These are phyloP conservation scores for Calypte anna DNA, from an alignment of 2,113 vertebrate genomes.

Conservation along the genomic window DNA sequence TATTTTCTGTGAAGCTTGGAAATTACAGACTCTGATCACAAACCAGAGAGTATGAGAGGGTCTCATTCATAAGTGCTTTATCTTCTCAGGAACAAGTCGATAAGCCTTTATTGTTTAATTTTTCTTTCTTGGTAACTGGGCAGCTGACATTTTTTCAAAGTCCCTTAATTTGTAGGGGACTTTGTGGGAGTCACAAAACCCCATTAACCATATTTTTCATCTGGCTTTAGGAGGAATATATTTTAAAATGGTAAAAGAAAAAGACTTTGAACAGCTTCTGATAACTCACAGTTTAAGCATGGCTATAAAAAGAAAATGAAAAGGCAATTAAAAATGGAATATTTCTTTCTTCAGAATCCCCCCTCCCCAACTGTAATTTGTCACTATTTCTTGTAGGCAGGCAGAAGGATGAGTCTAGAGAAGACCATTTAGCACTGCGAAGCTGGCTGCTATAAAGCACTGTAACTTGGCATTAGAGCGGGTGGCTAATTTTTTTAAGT, in stretches of 20 bases:
- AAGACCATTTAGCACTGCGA: conserved; percentile 31
- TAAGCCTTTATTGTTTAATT: conserved; percentile 73
- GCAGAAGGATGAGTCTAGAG: conserved; percentile 47
- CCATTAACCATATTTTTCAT: conserved; percentile 72
- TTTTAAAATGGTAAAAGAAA: conserved; percentile 71
- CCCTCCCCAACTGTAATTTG: conserved; percentile 5
- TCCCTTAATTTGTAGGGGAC: conserved; percentile 73
- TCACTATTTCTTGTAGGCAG: conserved; percentile 66
- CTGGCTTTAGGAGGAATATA: conserved; percentile 68
- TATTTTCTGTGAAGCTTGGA: conserved; percentile 59
- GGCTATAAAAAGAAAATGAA: conserved; percentile 74
- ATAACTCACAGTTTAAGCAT: conserved; percentile 71
- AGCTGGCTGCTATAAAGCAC: conserved; percentile 17
- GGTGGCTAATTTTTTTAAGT: neutral
- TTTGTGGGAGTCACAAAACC: conserved; percentile 73
- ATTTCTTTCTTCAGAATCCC: conserved; percentile 54
- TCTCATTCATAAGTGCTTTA: conserved; percentile 68
- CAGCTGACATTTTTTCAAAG: conserved; percentile 74
- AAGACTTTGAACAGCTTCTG: conserved; percentile 71
- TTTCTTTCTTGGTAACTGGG: conserved; percentile 70
- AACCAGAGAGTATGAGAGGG: conserved; percentile 48
- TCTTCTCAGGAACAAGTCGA: conserved; percentile 70
- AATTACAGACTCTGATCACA: conserved; percentile 59
- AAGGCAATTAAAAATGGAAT: conserved; percentile 75
- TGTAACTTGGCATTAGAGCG: neutral